These are phyloP conservation scores for Protobothrops flavoviridis DNA, from an alignment of 2,113 vertebrate species.

Conservation along the genomic window DNA sequence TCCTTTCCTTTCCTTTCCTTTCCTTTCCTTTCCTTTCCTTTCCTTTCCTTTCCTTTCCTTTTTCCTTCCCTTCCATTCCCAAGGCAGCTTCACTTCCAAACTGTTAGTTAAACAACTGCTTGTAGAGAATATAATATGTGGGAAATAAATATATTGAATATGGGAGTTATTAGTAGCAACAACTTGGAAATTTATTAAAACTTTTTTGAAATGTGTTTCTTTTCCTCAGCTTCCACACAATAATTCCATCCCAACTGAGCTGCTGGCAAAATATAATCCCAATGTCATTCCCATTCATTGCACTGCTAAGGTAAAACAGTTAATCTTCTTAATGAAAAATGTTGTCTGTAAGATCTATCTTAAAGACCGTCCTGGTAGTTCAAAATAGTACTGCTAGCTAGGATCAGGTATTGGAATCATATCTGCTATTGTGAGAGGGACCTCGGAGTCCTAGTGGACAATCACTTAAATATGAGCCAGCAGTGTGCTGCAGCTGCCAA, in stretches of 20 bases:
- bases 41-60: neutral
- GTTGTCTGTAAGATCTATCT: neutral
- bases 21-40: neutral
- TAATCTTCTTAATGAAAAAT: neutral
- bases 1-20: neutral
- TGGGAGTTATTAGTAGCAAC: neutral
- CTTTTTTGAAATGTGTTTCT: neutral
- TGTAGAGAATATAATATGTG: neutral
- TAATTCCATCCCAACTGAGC: slow-evolving; percentile 65
- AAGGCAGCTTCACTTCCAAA: neutral
- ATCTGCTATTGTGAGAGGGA: neutral
- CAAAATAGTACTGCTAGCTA: neutral
- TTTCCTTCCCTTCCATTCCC: neutral
- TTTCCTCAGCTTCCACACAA: slow-evolving; percentile 78
- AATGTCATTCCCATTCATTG: slow-evolving; percentile 85
- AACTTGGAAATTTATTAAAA: neutral
- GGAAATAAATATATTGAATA: neutral
- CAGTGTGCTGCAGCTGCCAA: too few relatives aligned
- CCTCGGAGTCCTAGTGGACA: too few relatives aligned
- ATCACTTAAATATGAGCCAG: too few relatives aligned
- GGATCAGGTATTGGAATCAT: neutral
- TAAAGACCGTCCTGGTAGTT: neutral
- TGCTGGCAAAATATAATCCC: slow-evolving; percentile 44
- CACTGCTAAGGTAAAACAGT: slow-evolving; percentile 77
- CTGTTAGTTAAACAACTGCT: neutral